Conservation (phyloP, 2,113 vertebrate genomes). For the Actinemys pallida region DNA sequence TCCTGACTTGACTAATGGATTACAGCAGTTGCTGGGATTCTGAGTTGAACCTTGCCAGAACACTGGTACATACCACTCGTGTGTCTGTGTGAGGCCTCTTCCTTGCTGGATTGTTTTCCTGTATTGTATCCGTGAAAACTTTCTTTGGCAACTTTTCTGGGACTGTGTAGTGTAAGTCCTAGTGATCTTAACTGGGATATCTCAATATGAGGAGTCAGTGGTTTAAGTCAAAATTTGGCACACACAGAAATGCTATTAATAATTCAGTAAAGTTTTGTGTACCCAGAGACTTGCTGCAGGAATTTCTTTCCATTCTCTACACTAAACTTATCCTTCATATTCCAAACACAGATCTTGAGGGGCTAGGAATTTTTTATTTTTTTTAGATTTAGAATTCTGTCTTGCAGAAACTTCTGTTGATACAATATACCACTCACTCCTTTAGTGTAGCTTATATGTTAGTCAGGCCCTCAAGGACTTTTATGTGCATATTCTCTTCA, state of each 20-base stretch:
- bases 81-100: neutral
- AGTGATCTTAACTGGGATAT: conserved; percentile 11
- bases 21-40: conserved; percentile 22
- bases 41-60: neutral
- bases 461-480: neutral
- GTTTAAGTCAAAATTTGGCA: conserved; percentile 15
- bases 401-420: neutral
- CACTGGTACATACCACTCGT: neutral
- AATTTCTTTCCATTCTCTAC: neutral
- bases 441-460: neutral
- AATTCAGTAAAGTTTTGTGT: conserved; percentile 4
- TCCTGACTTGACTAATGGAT: conserved; percentile 19
- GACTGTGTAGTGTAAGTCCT: neutral
- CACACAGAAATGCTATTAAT: neutral
- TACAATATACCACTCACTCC: neutral
- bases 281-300: neutral
- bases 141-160: conserved; percentile 16
- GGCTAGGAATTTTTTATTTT: neutral
- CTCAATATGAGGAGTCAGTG: conserved; percentile 1
- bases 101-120: conserved; percentile 2
- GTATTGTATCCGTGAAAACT: neutral
- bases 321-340: neutral
- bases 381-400: neutral
- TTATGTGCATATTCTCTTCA: conserved; percentile 13
- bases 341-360: neutral